Base-by-base conservation (phyloP, 30 jellyfish, hydroid and myxozoan species). In the Hydra vulgaris region DNA sequence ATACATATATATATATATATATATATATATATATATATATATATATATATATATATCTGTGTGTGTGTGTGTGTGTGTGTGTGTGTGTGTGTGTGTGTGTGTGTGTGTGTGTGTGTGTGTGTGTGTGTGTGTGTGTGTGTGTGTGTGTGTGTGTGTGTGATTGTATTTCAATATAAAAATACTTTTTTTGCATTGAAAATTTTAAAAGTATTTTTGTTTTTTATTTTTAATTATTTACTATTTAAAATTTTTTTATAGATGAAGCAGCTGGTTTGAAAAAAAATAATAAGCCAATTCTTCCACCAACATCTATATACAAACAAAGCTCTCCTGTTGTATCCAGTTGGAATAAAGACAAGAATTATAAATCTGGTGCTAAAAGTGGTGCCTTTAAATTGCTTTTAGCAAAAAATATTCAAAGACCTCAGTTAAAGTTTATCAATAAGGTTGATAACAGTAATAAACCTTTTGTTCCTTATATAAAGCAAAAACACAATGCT, bases 381-480 rank as follows among this genome's bases (percentile, higher is more conserved):
- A 40, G 5, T 40, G 82, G 73, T 25, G 77, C 88, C 71, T 91
- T 79, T 73, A 86, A 91, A 73, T 72, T 91, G 81, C 76, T 91
- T 20, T 61, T 92, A 21, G 98, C 98, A 0, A 88, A 92, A 22
- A 91, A 91, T 54, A 91, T 91, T 54, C 95, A 91, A 40, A 53
- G 98, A 24, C 98, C 98, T 1, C 98, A 91, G 61, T 73, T 91
- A 82, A 91, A 86, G 79, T 91, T 95, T 95, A 82, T 74, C 40
- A 85, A 71, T 17, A 91, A 79, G 66, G 85, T 91, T 69, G 98
- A 91, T 71, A 91, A 91, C 80, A 80, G 90, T 80, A 91, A 91
- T 73, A 87, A 87, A 0, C 98, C 98, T 19, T 91, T 91, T 73
- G 75, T 83, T 25, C 95, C 96, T 7, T 71, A 70, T 27, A 53